phyloP scores from a whole-genome alignment of 1,140 invertebrate species.

The Artemia franciscana region DNA sequence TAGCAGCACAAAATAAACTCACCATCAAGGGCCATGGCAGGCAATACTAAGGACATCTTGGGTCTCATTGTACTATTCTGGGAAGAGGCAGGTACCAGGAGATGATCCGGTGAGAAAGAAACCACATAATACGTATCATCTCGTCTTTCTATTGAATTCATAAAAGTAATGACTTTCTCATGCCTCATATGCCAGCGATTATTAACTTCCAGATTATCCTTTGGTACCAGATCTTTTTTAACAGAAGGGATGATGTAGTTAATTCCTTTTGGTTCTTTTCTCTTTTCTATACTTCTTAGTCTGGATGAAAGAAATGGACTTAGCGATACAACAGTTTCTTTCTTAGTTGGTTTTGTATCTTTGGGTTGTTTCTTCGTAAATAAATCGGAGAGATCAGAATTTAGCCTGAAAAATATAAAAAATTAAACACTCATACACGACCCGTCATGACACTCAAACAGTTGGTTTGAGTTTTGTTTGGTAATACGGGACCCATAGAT shows the following conservation, averaged over 20 bases:
- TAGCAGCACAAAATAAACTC: slow-evolving; percentile 15
- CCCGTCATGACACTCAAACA: too few species aligned
- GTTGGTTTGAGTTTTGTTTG: too few species aligned
- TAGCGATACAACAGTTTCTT: background rate
- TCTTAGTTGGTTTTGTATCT: background rate
- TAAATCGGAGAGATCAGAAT: background rate
- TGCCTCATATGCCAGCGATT: slow-evolving; percentile 12
- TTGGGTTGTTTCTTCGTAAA: background rate
- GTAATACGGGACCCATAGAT: too few species aligned
- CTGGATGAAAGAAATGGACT: background rate
- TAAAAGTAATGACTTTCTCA: slow-evolving; percentile 26
- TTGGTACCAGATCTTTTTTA: background rate
- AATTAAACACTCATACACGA: too few species aligned
- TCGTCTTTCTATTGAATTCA: slow-evolving; percentile 46
- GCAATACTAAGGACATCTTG: slow-evolving; percentile 71
- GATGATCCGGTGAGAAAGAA: slow-evolving; percentile 61
- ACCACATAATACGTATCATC: slow-evolving; percentile 86
- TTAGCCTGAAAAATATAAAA: background rate
- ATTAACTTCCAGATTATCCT: background rate
- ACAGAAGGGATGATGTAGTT: background rate
- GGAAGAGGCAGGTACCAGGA: slow-evolving; percentile 51
- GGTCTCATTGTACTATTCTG: slow-evolving; percentile 61
- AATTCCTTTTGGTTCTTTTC: background rate
- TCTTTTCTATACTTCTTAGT: background rate
- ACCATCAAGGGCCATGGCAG: slow-evolving; percentile 40